phyloP scores from a whole-genome alignment of 2,888 invertebrate species.

The Automeris io region DNA sequence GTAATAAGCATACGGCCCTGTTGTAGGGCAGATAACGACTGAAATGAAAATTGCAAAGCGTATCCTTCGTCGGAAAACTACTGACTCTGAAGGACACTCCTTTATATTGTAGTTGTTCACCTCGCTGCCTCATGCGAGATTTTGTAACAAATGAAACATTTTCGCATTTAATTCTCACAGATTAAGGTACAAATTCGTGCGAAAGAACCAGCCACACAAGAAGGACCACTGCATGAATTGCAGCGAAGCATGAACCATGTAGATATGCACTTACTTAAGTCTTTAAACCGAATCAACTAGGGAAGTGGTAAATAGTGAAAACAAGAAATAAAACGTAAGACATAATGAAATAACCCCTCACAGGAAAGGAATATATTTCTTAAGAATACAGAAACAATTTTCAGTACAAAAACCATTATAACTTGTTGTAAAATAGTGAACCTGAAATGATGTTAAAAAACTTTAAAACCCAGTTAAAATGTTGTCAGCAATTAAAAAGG shows the following conservation, averaged over 20 bases:
- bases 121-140: slow-evolving; percentile 32
- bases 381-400: background rate
- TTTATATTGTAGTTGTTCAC: slow-evolving; percentile 64
- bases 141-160: slow-evolving; percentile 15
- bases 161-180: slow-evolving; percentile 11
- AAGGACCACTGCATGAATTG: slow-evolving; percentile 46
- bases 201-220: slow-evolving; percentile 31
- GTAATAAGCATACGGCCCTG: slow-evolving; percentile 36
- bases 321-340: background rate
- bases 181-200: slow-evolving; percentile 31
- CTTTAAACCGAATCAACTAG: too few relatives aligned
- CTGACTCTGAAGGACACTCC: slow-evolving; percentile 61
- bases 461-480: slow-evolving; percentile 31
- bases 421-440: background rate
- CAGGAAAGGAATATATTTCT: too few relatives aligned
- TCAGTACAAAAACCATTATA: background rate
- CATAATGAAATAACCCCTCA: background rate
- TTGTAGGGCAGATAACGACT: slow-evolving; percentile 42
- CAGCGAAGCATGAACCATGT: slow-evolving; percentile 69
- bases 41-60: slow-evolving; percentile 54
- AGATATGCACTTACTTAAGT: slow-evolving; percentile 35
- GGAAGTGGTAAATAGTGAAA: background rate
- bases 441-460: background rate
- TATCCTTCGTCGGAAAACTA: slow-evolving; percentile 53
- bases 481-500: slow-evolving; percentile 45